A percentile compares a stretch with the other conserved stretches of the same genome.
Conservation (phyloP, 1,140 invertebrate genomes). For the Pachypsylla venusta region DNA sequence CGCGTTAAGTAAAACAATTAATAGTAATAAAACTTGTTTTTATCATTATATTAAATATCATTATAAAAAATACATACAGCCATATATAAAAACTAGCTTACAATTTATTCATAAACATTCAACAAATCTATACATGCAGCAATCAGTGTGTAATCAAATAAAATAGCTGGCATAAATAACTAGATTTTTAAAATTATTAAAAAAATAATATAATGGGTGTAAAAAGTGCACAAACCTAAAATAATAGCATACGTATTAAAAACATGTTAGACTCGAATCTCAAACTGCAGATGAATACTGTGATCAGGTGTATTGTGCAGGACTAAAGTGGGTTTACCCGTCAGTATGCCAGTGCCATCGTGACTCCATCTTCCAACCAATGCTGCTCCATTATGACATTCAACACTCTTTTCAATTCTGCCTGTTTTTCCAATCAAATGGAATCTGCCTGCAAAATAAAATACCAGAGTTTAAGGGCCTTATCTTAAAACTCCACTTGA, state of each 20-base stretch:
- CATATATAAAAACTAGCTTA: no score
- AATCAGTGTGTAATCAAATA: not conserved
- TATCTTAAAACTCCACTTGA: no score
- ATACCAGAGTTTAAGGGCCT: constrained; percentile 18
- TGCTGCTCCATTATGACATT: constrained; percentile 85
- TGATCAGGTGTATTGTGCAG: no score
- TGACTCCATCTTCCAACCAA: constrained; percentile 75
- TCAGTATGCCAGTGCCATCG: constrained; percentile 80
- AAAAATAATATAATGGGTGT: not conserved
- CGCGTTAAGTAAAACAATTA: not conserved
- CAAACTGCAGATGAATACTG: no score
- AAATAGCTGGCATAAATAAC: not conserved
- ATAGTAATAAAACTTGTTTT: not conserved
- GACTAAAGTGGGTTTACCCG: no score
- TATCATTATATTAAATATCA: no score
- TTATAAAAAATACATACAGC: no score
- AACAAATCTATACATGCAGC: no score
- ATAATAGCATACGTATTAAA: no score
- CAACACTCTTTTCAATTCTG: constrained; percentile 79
- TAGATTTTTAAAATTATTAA: constrained; percentile 11
- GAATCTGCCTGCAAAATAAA: constrained; percentile 50
- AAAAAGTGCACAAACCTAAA: not conserved
- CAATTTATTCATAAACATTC: no score
- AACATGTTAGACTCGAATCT: no score
- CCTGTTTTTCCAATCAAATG: constrained; percentile 77